Percentiles rank a stretch among this genome's conserved stretches.
phyloP scores from a whole-genome alignment of 1,140 invertebrate genomes.

The Lordiphosa mommai region DNA sequence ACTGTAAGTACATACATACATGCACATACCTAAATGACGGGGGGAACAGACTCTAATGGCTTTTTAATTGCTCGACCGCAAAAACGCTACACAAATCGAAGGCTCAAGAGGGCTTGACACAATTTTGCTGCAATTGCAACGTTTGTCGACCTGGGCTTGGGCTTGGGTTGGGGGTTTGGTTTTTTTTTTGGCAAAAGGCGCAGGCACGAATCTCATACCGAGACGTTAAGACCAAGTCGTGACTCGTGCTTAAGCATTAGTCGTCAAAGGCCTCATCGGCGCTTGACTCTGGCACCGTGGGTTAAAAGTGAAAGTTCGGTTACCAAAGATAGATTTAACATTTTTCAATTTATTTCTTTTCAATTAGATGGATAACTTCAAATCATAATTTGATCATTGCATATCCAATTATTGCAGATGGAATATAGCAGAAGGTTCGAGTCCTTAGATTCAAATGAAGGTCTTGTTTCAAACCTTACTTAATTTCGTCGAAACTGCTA shows the following conservation, averaged over 20 bases:
- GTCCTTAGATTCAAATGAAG: too few species aligned
- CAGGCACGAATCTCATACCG: slow-evolving; percentile 72
- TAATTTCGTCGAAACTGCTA: too few species aligned
- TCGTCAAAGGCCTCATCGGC: slow-evolving; percentile 31
- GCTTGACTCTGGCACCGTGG: slow-evolving; percentile 18
- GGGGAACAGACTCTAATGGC: slow-evolving; percentile 51
- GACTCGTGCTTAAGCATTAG: slow-evolving; percentile 77
- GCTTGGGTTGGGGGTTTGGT: slow-evolving; percentile 7
- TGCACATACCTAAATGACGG: not conserved
- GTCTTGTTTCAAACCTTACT: too few species aligned
- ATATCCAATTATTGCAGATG: too few species aligned
- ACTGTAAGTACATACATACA: slow-evolving; percentile 85
- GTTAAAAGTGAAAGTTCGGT: not conserved
- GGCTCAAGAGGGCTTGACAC: slow-evolving; percentile 69
- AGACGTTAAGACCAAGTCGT: slow-evolving; percentile 74
- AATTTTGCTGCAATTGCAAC: slow-evolving; percentile 70
- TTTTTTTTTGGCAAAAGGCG: slow-evolving; percentile 23
- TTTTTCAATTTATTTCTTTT: too few species aligned
- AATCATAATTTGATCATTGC: too few species aligned
- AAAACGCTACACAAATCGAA: slow-evolving; percentile 44
- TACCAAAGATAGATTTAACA: too few species aligned
- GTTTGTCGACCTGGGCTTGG: slow-evolving; percentile 41
- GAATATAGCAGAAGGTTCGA: too few species aligned
- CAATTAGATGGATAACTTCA: too few species aligned
- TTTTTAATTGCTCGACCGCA: slow-evolving; percentile 63